phyloP scores from a whole-genome alignment of 2,888 invertebrate species.

The Crocallis elinguaria region DNA sequence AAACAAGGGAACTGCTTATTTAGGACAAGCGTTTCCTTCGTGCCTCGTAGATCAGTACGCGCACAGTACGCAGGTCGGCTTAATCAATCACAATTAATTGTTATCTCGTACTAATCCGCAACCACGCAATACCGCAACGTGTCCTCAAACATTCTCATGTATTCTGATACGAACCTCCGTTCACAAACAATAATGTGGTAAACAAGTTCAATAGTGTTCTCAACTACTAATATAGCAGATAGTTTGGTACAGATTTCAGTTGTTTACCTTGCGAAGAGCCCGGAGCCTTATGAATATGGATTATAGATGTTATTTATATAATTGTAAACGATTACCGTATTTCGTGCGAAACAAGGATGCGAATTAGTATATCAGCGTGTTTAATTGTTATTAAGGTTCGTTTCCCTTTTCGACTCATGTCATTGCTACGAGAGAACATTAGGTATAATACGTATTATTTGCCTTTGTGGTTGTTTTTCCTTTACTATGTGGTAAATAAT shows the following conservation, averaged over 20 bases:
- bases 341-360: conserved; percentile 29
- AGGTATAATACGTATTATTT: not conserved
- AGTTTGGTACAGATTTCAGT: conserved; percentile 23
- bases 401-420: conserved; percentile 8
- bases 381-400: conserved; percentile 7
- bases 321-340: conserved; percentile 32
- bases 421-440: not conserved
- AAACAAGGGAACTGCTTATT: conserved; percentile 57
- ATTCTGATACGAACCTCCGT: conserved; percentile 4
- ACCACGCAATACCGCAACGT: not conserved
- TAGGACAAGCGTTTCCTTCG: conserved; percentile 39
- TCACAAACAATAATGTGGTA: conserved; percentile 23
- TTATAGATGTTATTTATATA: conserved; percentile 36
- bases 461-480: not conserved
- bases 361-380: conserved; percentile 17
- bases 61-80: conserved; percentile 43
- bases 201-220: conserved; percentile 29
- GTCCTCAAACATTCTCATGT: not conserved
- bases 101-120: conserved; percentile 42
- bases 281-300: conserved; percentile 32
- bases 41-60: conserved; percentile 25
- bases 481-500: not conserved
- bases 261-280: conserved; percentile 32
- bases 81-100: conserved; percentile 68
- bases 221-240: too few relatives aligned